Evolutionary conservation across 2,888 invertebrate species (phyloP).

Genomic region (Oscheius myriophilus): DNA sequence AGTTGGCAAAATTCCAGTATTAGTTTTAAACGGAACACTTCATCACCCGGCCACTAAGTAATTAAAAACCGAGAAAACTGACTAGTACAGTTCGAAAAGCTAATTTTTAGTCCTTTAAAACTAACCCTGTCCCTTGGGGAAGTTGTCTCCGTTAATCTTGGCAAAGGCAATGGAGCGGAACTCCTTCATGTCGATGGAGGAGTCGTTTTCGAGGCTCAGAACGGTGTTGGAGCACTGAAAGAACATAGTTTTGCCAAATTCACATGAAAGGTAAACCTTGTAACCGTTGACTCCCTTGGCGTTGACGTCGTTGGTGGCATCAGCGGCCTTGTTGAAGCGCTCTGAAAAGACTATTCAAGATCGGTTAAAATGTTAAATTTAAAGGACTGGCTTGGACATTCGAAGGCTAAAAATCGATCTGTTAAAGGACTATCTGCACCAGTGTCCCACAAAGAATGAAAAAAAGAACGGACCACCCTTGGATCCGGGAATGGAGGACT

Average conservation of each 20-base stretch:
- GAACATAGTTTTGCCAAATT: too few species aligned
- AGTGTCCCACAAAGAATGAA: neutral
- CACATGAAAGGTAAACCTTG: too few species aligned
- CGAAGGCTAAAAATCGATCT: too few species aligned
- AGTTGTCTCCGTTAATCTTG: conserved; percentile 37
- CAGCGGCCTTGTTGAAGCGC: conserved; percentile 9
- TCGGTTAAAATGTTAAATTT: neutral
- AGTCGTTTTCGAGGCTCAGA: conserved; percentile 56
- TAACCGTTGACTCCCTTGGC: neutral
- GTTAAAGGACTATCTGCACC: too few species aligned
- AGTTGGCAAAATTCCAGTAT: too few species aligned
- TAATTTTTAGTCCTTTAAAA: neutral
- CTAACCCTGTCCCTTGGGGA: conserved; percentile 55
- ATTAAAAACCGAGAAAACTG: neutral
- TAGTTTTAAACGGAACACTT: too few species aligned
- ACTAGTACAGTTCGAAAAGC: neutral
- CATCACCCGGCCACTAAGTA: neutral
- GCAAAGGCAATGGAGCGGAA: conserved; percentile 61
- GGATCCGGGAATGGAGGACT: conserved; percentile 32
- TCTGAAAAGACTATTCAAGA: neutral
- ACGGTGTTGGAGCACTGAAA: conserved; percentile 59
- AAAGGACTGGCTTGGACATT: too few species aligned
- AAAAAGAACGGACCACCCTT: neutral
- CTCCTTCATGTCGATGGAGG: conserved; percentile 52
- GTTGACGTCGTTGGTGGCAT: conserved; percentile 34